phyloP scores from a whole-genome alignment of 2,797 vertebrate species.

The Bovichtus variegatus region DNA sequence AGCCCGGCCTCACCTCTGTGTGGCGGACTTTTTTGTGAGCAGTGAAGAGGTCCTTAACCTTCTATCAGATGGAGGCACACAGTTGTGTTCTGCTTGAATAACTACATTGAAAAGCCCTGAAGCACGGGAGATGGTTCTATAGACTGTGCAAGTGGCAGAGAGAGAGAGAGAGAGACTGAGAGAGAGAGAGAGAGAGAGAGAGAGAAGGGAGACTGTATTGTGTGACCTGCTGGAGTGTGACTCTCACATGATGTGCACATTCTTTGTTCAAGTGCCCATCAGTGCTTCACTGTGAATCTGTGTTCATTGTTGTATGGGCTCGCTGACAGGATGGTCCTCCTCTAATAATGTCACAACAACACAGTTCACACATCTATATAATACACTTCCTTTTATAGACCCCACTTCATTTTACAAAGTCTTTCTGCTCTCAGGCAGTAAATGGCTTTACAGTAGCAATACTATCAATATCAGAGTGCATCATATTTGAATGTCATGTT shows the following conservation, averaged over 20 bases:
- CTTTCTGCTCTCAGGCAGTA: constrained; percentile 52
- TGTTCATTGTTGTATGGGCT: constrained; percentile 76
- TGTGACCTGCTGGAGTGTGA: constrained; percentile 81
- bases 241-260: constrained; percentile 82
- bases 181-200: constrained; percentile 20
- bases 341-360: constrained; percentile 77
- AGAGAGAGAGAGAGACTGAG: constrained; percentile 49
- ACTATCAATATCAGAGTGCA: constrained; percentile 57
- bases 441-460: constrained; percentile 64
- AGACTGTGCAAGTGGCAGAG: constrained; percentile 79
- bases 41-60: constrained; percentile 89
- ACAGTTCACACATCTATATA: constrained; percentile 72
- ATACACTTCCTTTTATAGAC: constrained; percentile 73
- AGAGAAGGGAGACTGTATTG: constrained; percentile 58
- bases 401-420: constrained; percentile 72
- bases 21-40: constrained; percentile 84
- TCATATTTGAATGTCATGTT: constrained; percentile 65
- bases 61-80: constrained; percentile 88
- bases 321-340: constrained; percentile 72
- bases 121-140: constrained; percentile 84
- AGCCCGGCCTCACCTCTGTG: constrained; percentile 81
- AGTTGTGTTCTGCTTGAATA: constrained; percentile 87
- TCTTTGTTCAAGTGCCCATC: constrained; percentile 81
- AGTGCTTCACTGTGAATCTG: constrained; percentile 74
- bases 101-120: constrained; percentile 86